Evolutionary conservation across 2,888 invertebrate genomes (phyloP).

Genomic region (Sipha maydis): DNA sequence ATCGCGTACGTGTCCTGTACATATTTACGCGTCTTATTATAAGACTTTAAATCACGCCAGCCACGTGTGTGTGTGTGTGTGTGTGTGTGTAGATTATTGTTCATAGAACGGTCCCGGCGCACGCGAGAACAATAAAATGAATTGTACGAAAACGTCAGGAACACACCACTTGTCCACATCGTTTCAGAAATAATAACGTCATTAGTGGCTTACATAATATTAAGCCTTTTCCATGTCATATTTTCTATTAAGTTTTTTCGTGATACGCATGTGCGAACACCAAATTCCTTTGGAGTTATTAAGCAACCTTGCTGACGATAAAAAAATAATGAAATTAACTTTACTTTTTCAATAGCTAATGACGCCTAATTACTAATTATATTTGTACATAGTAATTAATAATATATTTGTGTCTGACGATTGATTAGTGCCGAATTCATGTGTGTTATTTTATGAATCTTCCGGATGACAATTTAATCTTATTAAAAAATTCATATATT

Average conservation of each 20-base stretch:
- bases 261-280: background rate
- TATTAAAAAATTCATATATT: no score
- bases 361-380: background rate
- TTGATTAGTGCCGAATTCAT: no score
- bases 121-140: slow-evolving; percentile 13
- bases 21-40: no score
- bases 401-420: no score
- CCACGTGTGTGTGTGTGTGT: no score
- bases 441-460: no score
- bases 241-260: background rate
- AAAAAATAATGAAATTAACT: background rate
- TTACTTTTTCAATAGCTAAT: slow-evolving; percentile 9
- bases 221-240: background rate
- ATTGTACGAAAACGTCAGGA: background rate
- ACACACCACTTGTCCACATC: background rate
- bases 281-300: background rate
- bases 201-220: slow-evolving; percentile 3
- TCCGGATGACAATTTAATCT: no score
- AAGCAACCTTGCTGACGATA: background rate
- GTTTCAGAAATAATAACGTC: background rate
- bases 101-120: no score
- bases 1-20: no score
- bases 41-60: no score
- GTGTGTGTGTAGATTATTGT: no score
- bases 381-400: no score